These are phyloP conservation scores for Acanthurus tractus DNA, from an alignment of 2,797 vertebrate genomes.

Conservation along the genomic window DNA sequence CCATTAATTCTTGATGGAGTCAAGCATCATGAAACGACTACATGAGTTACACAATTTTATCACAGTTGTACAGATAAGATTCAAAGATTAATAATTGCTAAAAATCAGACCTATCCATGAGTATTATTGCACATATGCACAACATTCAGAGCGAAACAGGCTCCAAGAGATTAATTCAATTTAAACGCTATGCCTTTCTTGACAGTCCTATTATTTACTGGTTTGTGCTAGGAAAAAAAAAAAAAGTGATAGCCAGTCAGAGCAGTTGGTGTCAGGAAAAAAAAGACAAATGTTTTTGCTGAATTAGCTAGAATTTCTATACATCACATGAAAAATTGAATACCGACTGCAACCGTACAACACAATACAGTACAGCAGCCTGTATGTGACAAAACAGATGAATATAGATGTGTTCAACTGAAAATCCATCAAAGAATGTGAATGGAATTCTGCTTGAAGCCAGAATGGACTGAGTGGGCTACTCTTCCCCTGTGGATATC, in stretches of 20 bases:
- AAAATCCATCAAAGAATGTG: constrained; percentile 37
- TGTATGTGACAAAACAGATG: constrained; percentile 13
- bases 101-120: background rate
- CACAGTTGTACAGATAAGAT: constrained; percentile 14
- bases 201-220: too few species aligned
- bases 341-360: constrained; percentile 31
- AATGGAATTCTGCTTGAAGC: constrained; percentile 29
- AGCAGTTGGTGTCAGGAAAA: constrained; percentile 12
- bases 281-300: constrained; percentile 34
- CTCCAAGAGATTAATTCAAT: background rate
- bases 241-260: too few species aligned
- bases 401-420: constrained; percentile 28
- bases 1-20: constrained; percentile 57
- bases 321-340: constrained; percentile 37
- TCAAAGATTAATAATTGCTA: background rate
- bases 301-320: constrained; percentile 28
- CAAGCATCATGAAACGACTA: constrained; percentile 1
- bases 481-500: constrained; percentile 20
- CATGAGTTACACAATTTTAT: background rate
- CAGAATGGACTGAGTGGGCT: constrained; percentile 23
- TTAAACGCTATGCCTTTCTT: background rate
- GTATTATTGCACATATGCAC: background rate
- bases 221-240: background rate
- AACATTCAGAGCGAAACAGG: background rate
- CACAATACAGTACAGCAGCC: constrained; percentile 7